Percentiles rank a stretch among this genome's conserved stretches.
phyloP scores from a whole-genome alignment of 2,113 vertebrate genomes.

The Butorides virescens region DNA sequence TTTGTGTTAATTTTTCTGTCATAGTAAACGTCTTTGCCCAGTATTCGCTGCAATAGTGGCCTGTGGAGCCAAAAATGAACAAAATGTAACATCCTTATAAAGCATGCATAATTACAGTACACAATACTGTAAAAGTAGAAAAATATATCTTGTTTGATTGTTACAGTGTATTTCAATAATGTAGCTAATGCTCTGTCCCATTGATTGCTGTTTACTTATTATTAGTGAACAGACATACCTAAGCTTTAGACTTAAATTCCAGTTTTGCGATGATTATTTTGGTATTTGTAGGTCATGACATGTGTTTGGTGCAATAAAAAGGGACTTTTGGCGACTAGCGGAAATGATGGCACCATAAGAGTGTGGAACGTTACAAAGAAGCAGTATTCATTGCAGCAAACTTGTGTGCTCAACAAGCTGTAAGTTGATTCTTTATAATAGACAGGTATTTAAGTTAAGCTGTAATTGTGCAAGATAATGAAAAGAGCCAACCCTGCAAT shows the following conservation, averaged over 20 bases:
- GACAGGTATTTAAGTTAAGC: neutral
- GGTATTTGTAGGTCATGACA: slow-evolving; percentile 84
- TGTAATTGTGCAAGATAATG: neutral
- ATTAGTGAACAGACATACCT: neutral
- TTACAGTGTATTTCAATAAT: neutral
- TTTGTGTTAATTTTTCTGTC: neutral
- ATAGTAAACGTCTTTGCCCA: neutral
- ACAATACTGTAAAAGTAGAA: neutral
- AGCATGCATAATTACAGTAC: neutral
- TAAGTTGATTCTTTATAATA: slow-evolving; percentile 62
- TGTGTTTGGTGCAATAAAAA: slow-evolving; percentile 95
- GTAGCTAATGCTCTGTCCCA: neutral
- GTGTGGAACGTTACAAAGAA: slow-evolving; percentile 96
- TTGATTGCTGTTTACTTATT: neutral
- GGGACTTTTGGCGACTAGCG: slow-evolving; percentile 90
- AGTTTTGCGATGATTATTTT: neutral
- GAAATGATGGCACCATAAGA: slow-evolving; percentile 91
- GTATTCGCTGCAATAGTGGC: neutral
- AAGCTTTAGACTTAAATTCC: neutral
- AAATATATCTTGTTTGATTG: neutral
- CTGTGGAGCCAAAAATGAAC: neutral
- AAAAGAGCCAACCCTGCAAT: neutral
- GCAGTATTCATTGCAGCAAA: slow-evolving; percentile 94
- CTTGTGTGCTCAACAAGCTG: slow-evolving; percentile 92
- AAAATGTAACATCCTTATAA: neutral